Evolutionary conservation across 2,797 vertebrate genomes (phyloP), one percentile per base, ranked within the genome.

Genomic region (Enteromius unitaeniatus): DNA sequence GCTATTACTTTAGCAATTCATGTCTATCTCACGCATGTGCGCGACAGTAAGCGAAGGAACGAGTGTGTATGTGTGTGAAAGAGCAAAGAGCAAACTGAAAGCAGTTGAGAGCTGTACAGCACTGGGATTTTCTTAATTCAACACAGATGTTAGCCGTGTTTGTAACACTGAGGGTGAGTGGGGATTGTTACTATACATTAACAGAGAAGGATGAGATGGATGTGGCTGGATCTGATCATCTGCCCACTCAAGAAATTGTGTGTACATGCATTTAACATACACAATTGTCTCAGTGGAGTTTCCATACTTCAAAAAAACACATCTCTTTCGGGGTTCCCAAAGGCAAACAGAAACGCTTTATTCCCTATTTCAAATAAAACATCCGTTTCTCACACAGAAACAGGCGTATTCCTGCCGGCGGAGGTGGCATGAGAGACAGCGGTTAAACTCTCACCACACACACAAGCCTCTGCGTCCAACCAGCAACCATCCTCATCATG

Each of bases 401-500:
- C n/a, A 15, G 79, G 28, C 21, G 15, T 58, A 47, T 37, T 60
- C 14, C 15, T 37, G 28, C 81, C 37, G 17, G n/a, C 4, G 23
- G 60, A 55, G 73, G 4, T 58, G 34, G 73, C 17, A 76, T 58
- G 65, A n/a, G 31, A 45, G 72, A 21, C 79, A 79, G 64, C 5
- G 13, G 21, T 84, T 58, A 83, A 85, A 77, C 53, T 79, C 69
- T 79, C 69, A 49, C 78, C 82, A 70, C 68, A 79, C 49, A 21
- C 53, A 67, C 82, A 42, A 67, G 40, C 67, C 42, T 70, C 51
- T 49, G 78, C 23, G 3, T 77, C 34, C 69, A 40, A 53, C 79
- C 79, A 78, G 45, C 45, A 81, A 85, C 83, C 83, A 81, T 28
- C 11, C 76, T 87, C 83, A 83, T 87, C 53, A 78, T 84, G 81